phyloP scores from a whole-genome alignment of 2,797 vertebrate species.

The Tiaroga cobitis region DNA sequence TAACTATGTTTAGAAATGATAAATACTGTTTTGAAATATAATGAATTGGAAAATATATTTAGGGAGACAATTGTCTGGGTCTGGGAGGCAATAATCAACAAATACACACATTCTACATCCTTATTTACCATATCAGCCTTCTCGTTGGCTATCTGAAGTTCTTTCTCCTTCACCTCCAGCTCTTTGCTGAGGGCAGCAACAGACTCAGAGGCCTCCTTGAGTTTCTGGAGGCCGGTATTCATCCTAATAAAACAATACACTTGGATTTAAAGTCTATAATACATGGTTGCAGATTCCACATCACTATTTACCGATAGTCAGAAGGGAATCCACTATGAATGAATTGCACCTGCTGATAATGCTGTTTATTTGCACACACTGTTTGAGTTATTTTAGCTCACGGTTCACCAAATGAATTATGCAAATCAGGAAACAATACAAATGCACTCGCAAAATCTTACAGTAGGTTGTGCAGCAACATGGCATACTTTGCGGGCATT shows the following conservation, averaged over 20 bases:
- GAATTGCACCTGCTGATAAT: neutral
- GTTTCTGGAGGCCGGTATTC: constrained; percentile 93
- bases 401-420: neutral
- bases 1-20: neutral
- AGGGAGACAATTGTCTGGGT: neutral
- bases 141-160: constrained; percentile 89
- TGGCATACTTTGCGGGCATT: neutral
- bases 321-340: neutral
- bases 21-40: neutral
- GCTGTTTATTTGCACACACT: constrained; percentile 4
- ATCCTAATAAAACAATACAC: constrained; percentile 78
- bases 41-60: neutral
- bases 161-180: constrained; percentile 92
- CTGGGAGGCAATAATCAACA: neutral
- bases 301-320: neutral
- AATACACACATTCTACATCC: neutral
- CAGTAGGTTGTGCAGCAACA: neutral
- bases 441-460: neutral
- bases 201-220: constrained; percentile 94
- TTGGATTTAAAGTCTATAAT: neutral
- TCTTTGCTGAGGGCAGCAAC: constrained; percentile 90
- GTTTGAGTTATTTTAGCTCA: neutral
- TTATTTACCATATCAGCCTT: constrained; percentile 90
- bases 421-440: neutral
- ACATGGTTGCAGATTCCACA: neutral